phyloP scores from a whole-genome alignment of 2,113 vertebrate genomes.

The Chinchilla lanigera region DNA sequence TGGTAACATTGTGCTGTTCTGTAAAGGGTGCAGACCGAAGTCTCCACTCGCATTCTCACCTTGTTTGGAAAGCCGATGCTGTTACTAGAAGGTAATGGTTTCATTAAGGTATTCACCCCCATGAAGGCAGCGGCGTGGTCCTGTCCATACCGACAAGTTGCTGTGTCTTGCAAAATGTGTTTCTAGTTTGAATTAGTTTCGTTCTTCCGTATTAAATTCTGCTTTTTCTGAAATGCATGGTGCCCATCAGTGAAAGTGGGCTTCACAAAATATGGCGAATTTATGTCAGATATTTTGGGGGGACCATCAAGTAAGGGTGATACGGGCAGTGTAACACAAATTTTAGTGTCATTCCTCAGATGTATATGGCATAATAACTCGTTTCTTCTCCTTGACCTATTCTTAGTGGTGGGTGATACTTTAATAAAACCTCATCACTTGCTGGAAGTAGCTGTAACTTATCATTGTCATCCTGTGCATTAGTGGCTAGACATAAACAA shows the following conservation, averaged over 20 bases:
- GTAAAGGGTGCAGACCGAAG: constrained; percentile 61
- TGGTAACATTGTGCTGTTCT: constrained; percentile 75
- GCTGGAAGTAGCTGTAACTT: constrained; percentile 78
- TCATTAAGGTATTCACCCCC: constrained; percentile 88
- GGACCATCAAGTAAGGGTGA: constrained; percentile 6
- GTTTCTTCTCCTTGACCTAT: constrained; percentile 70
- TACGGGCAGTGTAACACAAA: constrained; percentile 10
- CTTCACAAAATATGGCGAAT: constrained; percentile 44
- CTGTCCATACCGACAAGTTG: constrained; percentile 47
- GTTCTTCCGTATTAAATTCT: constrained; percentile 55
- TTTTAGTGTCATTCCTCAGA: neutral
- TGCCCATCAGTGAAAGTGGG: constrained; percentile 45
- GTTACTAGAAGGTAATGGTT: constrained; percentile 80
- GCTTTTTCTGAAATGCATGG: constrained; percentile 18
- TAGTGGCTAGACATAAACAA: constrained; percentile 70
- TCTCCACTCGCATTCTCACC: constrained; percentile 66
- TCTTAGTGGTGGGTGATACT: constrained; percentile 86
- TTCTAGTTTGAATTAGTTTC: constrained; percentile 37
- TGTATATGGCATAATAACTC: neutral
- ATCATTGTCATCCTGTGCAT: constrained; percentile 70
- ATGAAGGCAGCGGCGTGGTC: constrained; percentile 67
- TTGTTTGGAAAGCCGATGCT: constrained; percentile 70
- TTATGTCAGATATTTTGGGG: neutral
- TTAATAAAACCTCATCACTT: constrained; percentile 85
- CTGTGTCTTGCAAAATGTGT: constrained; percentile 65